These are phyloP conservation scores for Habrosyne pyritoides DNA, from an alignment of 2,888 invertebrate genomes.

Conservation along the genomic window DNA sequence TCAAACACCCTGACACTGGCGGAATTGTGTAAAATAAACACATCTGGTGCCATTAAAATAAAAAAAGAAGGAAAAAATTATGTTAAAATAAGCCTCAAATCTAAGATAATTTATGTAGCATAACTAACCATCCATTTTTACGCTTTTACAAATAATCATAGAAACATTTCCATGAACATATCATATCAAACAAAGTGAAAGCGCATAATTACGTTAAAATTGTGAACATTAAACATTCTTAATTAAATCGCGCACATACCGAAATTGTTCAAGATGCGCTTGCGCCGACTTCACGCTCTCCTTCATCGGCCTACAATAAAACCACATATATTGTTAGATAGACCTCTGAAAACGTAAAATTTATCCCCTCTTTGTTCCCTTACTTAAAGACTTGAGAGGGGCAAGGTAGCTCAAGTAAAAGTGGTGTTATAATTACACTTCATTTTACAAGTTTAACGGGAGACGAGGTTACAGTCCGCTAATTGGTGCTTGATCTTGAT, in stretches of 20 bases:
- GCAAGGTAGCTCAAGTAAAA: conserved; percentile 20
- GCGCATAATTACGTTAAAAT: conserved; percentile 47
- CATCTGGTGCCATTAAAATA: too few species aligned
- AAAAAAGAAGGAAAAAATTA: too few species aligned
- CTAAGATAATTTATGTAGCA: neutral
- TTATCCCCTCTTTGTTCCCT: conserved; percentile 5
- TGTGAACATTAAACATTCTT: conserved; percentile 41
- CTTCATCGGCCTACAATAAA: conserved; percentile 42
- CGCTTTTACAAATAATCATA: neutral
- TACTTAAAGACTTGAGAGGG: neutral
- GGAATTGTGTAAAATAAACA: too few species aligned
- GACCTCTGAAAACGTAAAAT: conserved; percentile 20
- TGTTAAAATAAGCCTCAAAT: neutral
- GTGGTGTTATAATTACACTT: conserved; percentile 39
- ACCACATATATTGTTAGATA: conserved; percentile 17
- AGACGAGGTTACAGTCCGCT: conserved; percentile 33
- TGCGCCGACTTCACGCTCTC: conserved; percentile 59
- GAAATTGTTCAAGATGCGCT: conserved; percentile 39
- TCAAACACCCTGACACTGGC: too few species aligned
- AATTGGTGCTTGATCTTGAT: conserved; percentile 37
- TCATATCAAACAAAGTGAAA: conserved; percentile 39
- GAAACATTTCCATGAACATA: conserved; percentile 31
- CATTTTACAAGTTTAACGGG: conserved; percentile 43
- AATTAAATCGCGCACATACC: conserved; percentile 53
- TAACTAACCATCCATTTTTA: neutral